Evolutionary conservation across 2,797 vertebrate genomes (phyloP).

Genomic region (Arremon aurantiirostris): DNA sequence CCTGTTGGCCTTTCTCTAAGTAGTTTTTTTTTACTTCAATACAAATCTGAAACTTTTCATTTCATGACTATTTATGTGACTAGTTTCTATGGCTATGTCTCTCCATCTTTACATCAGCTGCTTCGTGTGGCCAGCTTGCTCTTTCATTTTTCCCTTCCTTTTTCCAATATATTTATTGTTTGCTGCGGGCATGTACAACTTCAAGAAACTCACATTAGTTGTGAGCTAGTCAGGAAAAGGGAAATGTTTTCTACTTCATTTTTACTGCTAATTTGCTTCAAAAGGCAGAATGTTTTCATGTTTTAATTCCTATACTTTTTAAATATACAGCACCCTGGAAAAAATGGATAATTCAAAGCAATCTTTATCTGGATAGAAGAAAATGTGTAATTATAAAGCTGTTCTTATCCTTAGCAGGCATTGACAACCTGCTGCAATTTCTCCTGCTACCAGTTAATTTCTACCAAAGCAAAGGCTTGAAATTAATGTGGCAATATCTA

Average conservation of each 20-base stretch:
- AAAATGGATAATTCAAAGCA: slow-evolving; percentile 12
- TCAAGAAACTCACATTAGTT: slow-evolving; percentile 34
- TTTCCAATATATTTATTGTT: slow-evolving; percentile 83
- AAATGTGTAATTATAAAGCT: slow-evolving; percentile 25
- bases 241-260: slow-evolving; percentile 37
- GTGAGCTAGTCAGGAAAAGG: not conserved
- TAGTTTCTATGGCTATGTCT: slow-evolving; percentile 82
- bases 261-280: slow-evolving; percentile 48
- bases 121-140: slow-evolving; percentile 81
- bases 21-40: slow-evolving; percentile 93
- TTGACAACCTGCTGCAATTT: slow-evolving; percentile 11
- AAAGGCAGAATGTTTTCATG: slow-evolving; percentile 27
- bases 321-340: slow-evolving; percentile 4
- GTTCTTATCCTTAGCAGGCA: slow-evolving; percentile 37
- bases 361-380: not conserved
- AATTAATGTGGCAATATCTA: not conserved
- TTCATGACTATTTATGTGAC: slow-evolving; percentile 97
- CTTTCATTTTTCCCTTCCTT: slow-evolving; percentile 80
- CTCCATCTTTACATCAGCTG: slow-evolving; percentile 82
- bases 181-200: slow-evolving; percentile 37
- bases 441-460: not conserved
- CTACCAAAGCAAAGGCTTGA: not conserved
- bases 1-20: slow-evolving; percentile 95
- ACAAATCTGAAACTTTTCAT: slow-evolving; percentile 97
- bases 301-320: slow-evolving; percentile 26